Evolutionary conservation across 2,888 invertebrate genomes (phyloP).

Genomic region (Coleophora deauratella): DNA sequence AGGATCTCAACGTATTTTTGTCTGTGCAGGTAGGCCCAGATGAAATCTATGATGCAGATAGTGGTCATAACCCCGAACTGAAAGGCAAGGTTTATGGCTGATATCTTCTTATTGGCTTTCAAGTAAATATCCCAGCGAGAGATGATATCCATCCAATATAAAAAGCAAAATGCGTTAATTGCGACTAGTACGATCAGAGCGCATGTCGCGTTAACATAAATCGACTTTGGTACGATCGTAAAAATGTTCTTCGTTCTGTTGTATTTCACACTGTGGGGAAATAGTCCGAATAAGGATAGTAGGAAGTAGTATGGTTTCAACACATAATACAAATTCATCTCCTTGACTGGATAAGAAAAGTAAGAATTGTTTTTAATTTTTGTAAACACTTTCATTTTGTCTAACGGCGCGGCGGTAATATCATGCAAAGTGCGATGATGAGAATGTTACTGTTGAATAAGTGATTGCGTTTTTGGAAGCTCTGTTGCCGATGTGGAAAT

Average conservation of each 20-base stretch:
- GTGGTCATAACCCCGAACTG: constrained; percentile 32
- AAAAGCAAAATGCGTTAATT: constrained; percentile 28
- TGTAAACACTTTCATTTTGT: constrained; percentile 11
- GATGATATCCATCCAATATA: constrained; percentile 27
- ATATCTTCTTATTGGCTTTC: constrained; percentile 34
- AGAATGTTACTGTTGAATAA: no score
- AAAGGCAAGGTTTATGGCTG: constrained; percentile 46
- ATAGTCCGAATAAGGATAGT: constrained; percentile 22
- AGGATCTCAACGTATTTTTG: constrained; percentile 37
- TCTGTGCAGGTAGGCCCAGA: constrained; percentile 35
- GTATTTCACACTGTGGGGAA: constrained; percentile 25
- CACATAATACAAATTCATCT: constrained; percentile 16
- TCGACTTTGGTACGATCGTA: constrained; percentile 31
- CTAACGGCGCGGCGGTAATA: no score
- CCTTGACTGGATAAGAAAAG: constrained; percentile 1
- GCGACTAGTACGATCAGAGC: constrained; percentile 29
- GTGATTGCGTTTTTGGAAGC: no score
- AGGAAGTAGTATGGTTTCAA: constrained; percentile 22
- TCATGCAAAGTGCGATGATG: no score
- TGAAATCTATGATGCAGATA: constrained; percentile 34
- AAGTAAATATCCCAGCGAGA: no score
- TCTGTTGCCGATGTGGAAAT: no score
- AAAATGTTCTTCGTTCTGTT: constrained; percentile 11
- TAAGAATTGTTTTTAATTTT: no score
- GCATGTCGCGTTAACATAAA: constrained; percentile 41